Conservation (phyloP, 2,113 vertebrate genomes). For the Prunella fulvescens region DNA sequence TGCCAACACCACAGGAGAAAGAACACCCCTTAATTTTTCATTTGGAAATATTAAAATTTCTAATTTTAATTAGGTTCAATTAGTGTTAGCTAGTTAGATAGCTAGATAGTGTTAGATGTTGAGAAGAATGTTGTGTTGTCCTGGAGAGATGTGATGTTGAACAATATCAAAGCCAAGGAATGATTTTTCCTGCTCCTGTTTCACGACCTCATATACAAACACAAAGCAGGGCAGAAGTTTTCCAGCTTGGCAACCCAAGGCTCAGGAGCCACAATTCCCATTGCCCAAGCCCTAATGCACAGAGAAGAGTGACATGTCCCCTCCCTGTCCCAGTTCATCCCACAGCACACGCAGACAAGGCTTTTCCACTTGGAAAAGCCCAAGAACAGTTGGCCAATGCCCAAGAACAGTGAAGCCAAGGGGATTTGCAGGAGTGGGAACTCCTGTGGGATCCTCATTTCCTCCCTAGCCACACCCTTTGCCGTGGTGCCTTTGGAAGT, state of each 20-base stretch:
- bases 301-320: accelerated
- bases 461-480: accelerated
- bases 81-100: too few species aligned
- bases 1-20: not conserved
- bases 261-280: not conserved
- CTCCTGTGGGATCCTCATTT: too few species aligned
- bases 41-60: not conserved
- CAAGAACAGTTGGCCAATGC: not conserved
- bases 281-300: accelerated
- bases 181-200: not conserved
- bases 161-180: not conserved
- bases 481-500: not conserved
- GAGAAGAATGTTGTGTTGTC: not conserved
- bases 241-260: not conserved
- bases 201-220: accelerated
- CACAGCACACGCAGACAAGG: accelerated
- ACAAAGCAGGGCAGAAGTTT: not conserved
- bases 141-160: not conserved
- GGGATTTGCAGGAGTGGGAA: accelerated
- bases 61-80: too few species aligned
- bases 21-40: not conserved
- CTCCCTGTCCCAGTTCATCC: not conserved
- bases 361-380: not conserved
- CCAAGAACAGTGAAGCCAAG: not conserved
- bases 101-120: not conserved